phyloP scores from a whole-genome alignment of 2,113 vertebrate species.

The Chlamydotis undulata region DNA sequence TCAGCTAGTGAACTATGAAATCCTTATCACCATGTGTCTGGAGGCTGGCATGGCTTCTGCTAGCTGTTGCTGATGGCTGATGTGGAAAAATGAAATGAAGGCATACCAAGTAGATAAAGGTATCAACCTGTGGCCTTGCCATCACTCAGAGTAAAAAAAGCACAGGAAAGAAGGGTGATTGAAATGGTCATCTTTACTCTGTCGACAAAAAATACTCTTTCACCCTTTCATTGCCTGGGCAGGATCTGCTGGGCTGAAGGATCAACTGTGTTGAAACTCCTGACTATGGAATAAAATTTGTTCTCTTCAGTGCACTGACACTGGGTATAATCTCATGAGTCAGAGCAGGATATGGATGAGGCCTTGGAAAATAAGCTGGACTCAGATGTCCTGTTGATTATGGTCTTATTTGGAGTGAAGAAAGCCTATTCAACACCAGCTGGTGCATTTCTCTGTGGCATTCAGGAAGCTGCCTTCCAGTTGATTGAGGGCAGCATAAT shows the following conservation, averaged over 20 bases:
- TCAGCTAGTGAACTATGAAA: background rate
- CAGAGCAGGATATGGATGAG: background rate
- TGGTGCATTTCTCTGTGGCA: background rate
- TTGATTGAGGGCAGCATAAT: slow-evolving; percentile 14
- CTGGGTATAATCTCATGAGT: background rate
- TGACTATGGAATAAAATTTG: background rate
- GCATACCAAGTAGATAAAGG: background rate
- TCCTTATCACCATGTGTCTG: background rate
- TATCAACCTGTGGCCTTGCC: background rate
- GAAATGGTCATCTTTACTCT: background rate
- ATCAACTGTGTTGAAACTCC: background rate
- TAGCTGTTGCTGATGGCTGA: background rate
- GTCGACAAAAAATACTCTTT: background rate
- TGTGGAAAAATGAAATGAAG: background rate
- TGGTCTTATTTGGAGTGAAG: background rate
- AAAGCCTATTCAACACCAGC: background rate
- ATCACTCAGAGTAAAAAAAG: background rate
- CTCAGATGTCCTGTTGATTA: slow-evolving; percentile 11
- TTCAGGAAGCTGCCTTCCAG: background rate
- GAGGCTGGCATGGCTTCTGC: background rate
- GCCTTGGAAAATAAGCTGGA: background rate
- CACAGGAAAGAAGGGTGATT: background rate
- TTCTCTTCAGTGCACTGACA: background rate
- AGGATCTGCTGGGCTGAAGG: background rate
- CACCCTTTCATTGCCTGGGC: background rate